Conservation (phyloP, 1,140 invertebrate genomes). For the Caenorhabditis remanei region DNA sequence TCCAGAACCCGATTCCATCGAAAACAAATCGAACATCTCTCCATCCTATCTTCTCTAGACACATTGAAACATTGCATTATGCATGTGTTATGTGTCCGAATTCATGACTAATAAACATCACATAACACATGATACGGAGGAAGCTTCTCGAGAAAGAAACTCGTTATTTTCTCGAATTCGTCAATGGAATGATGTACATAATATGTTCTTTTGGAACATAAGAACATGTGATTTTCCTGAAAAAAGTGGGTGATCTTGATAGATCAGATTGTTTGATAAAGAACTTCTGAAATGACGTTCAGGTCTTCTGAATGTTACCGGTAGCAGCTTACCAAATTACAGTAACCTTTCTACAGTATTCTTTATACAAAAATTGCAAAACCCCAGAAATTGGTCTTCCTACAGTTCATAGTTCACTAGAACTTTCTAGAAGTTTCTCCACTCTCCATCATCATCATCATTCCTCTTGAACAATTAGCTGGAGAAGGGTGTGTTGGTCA, state of each 20-base stretch:
- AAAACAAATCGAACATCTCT: no score
- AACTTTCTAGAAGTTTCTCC: slow-evolving; percentile 47
- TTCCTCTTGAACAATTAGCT: slow-evolving; percentile 47
- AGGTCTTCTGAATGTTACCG: not conserved
- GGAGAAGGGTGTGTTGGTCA: not conserved
- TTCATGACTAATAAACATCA: slow-evolving; percentile 17
- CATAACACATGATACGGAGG: slow-evolving; percentile 32
- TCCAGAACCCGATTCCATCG: no score
- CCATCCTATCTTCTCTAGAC: not conserved
- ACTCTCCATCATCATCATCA: slow-evolving; percentile 16
- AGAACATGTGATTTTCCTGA: not conserved
- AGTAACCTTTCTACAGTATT: not conserved
- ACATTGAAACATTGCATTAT: slow-evolving; percentile 17
- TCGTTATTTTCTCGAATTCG: slow-evolving; percentile 27
- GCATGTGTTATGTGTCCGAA: not conserved
- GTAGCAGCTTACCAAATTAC: not conserved
- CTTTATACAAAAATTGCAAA: not conserved
- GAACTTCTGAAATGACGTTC: not conserved
- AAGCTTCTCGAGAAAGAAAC: not conserved
- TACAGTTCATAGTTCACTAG: slow-evolving; percentile 23
- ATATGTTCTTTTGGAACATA: not conserved
- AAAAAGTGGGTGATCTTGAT: no score
- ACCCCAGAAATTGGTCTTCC: no score
- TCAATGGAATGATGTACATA: not conserved
- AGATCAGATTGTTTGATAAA: no score